Evolutionary conservation across 2,113 vertebrate species (phyloP).

Genomic region (Cyphomyrus discorhynchus): DNA sequence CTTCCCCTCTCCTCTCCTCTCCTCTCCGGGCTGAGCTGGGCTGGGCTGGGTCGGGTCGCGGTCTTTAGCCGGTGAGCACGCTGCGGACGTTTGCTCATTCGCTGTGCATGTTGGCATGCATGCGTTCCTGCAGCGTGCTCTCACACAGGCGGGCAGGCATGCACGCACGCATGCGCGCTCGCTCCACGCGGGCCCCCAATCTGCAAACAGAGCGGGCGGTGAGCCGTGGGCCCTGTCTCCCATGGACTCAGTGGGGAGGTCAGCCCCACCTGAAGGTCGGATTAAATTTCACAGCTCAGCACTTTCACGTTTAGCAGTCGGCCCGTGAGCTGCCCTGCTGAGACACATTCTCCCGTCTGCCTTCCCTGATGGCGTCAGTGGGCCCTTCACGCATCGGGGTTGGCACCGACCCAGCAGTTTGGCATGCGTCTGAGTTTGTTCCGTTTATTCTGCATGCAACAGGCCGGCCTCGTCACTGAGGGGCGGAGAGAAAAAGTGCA

Average conservation of each 20-base stretch:
- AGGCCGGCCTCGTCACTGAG: neutral
- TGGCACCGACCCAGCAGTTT: neutral
- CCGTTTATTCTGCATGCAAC: neutral
- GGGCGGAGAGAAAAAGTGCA: neutral
- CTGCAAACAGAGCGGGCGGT: constrained; percentile 32
- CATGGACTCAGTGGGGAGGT: constrained; percentile 21
- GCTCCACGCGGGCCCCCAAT: neutral
- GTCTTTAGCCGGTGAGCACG: neutral
- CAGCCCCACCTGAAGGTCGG: constrained; percentile 36
- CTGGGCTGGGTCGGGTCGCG: neutral
- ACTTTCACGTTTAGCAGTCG: neutral
- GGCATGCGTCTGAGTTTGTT: neutral
- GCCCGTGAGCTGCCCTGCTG: neutral
- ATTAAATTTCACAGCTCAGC: constrained; percentile 25
- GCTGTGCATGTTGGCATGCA: neutral
- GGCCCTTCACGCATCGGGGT: neutral
- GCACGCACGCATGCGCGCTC: neutral
- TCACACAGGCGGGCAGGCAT: no score
- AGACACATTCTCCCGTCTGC: no score
- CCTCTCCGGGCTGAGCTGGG: neutral
- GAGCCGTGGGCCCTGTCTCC: constrained; percentile 30
- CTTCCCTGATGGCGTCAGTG: neutral
- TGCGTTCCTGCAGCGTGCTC: neutral
- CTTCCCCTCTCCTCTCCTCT: neutral
- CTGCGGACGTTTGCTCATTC: no score